A percentile compares a stretch with the other conserved stretches of the same genome.
phyloP scores from a whole-genome alignment of 2,797 vertebrate genomes.

The Cirrhinus molitorella region DNA sequence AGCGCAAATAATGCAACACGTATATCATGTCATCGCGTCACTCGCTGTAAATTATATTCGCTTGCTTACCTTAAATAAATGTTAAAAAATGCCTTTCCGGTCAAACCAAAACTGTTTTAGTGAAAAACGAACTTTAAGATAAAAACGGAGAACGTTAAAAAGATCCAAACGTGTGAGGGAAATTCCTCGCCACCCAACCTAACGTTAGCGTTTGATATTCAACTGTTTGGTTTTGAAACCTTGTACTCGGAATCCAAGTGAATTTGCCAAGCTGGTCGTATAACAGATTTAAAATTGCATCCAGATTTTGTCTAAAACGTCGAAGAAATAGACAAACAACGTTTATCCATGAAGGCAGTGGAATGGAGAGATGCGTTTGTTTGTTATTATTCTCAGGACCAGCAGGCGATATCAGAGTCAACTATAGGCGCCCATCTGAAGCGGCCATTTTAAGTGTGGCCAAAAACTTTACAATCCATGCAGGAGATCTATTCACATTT shows the following conservation, averaged over 20 bases:
- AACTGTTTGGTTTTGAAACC: not conserved
- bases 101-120: not conserved
- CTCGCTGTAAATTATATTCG: not conserved
- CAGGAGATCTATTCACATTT: too few species aligned
- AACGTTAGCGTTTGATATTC: not conserved
- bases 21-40: too few species aligned
- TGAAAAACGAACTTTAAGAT: not conserved
- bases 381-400: constrained; percentile 38
- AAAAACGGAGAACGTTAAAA: not conserved
- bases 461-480: not conserved
- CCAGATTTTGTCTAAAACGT: not conserved
- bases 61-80: constrained; percentile 17
- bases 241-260: not conserved
- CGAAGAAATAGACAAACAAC: not conserved
- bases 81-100: not conserved
- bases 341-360: not conserved
- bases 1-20: not conserved
- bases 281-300: not conserved
- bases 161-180: not conserved
- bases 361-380: not conserved
- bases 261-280: not conserved
- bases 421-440: not conserved
- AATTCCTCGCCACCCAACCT: not conserved
- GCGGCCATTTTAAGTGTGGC: not conserved
- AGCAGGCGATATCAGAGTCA: constrained; percentile 5